Evolutionary conservation across 2,113 vertebrate genomes (phyloP).

Genomic region (Oreochromis niloticus): DNA sequence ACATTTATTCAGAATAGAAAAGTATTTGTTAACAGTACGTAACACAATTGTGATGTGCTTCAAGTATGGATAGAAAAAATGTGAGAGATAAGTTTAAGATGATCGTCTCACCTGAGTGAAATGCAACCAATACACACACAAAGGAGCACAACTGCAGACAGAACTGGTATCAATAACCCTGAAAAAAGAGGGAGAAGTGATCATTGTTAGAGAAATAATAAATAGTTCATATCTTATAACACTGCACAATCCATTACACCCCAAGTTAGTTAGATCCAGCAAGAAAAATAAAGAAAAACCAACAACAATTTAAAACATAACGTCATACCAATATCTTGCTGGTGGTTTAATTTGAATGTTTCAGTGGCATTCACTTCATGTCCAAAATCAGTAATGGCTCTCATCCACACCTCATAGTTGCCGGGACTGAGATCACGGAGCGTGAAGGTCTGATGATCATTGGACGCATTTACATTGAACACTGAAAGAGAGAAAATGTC

Average conservation of each 20-base stretch:
- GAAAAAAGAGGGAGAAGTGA: neutral
- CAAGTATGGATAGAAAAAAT: neutral
- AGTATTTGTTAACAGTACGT: neutral
- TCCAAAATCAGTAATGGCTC: conserved; percentile 56
- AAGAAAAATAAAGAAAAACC: neutral
- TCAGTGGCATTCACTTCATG: conserved; percentile 10
- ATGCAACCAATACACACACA: rapidly evolving
- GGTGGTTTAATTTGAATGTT: conserved; percentile 19
- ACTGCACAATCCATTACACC: neutral
- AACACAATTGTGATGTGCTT: neutral
- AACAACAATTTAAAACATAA: neutral
- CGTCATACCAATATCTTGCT: neutral
- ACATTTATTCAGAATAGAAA: neutral
- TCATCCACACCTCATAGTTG: conserved; percentile 57
- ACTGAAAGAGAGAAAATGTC: conserved; percentile 16
- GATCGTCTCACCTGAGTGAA: conserved; percentile 19
- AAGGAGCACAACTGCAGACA: rapidly evolving
- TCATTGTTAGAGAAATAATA: neutral
- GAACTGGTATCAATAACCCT: neutral
- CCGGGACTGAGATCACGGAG: conserved; percentile 17
- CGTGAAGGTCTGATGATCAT: neutral
- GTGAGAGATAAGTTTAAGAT: neutral
- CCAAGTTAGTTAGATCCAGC: neutral
- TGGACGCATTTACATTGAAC: conserved; percentile 22
- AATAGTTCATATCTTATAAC: neutral